Evolutionary conservation across 2,888 invertebrate genomes (phyloP).

Genomic region (Elegia similella): DNA sequence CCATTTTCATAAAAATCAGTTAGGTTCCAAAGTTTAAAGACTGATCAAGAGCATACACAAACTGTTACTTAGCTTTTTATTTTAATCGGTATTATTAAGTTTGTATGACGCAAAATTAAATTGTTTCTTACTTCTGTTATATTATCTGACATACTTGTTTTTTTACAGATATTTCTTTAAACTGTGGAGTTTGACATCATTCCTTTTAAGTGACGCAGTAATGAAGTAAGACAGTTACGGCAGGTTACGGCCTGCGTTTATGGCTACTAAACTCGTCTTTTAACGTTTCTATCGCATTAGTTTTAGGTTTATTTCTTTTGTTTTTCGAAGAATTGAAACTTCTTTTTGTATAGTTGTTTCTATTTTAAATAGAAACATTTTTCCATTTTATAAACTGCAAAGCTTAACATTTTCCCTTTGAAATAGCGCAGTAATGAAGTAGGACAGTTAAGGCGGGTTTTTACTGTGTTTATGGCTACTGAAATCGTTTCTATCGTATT

Average conservation of each 20-base stretch:
- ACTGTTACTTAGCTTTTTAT: too few species aligned
- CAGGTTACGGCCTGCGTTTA: conserved; percentile 60
- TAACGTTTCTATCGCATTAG: conserved; percentile 30
- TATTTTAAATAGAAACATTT: too few species aligned
- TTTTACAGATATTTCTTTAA: background rate
- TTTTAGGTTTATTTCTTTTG: background rate
- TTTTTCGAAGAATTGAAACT: background rate
- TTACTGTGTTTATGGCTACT: conserved; percentile 59
- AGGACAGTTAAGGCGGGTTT: conserved; percentile 60
- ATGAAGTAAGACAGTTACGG: conserved; percentile 64
- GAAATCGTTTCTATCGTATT: conserved; percentile 45
- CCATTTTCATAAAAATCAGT: too few species aligned
- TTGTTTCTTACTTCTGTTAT: too few species aligned
- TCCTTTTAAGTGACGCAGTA: conserved; percentile 37
- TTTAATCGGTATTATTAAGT: too few species aligned
- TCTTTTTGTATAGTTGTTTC: too few species aligned
- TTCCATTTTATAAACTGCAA: background rate
- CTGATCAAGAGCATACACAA: too few species aligned
- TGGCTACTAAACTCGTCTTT: conserved; percentile 62
- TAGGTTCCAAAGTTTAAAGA: too few species aligned
- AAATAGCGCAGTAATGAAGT: conserved; percentile 55
- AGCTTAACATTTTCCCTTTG: conserved; percentile 21
- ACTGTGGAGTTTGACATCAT: conserved; percentile 21
- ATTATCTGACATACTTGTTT: too few species aligned
- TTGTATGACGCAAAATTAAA: too few species aligned